Evolutionary conservation across 2,888 invertebrate genomes (phyloP).

Genomic region (Campaea margaritaria): DNA sequence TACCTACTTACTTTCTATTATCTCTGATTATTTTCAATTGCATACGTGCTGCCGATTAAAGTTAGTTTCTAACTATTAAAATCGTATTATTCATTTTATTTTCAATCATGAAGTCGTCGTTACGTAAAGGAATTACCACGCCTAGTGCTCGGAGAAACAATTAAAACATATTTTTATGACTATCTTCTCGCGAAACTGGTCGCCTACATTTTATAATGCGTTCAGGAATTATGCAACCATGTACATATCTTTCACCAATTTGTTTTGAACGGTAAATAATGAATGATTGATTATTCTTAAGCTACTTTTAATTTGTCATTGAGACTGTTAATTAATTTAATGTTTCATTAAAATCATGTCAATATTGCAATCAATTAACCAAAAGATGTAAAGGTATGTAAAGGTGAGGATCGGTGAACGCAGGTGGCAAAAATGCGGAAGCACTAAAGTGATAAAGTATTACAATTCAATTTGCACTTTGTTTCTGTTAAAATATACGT

Average conservation of each 20-base stretch:
- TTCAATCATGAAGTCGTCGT: slow-evolving; percentile 24
- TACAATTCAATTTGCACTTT: neutral
- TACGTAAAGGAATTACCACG: slow-evolving; percentile 33
- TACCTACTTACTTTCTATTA: slow-evolving; percentile 13
- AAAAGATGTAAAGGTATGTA: no score
- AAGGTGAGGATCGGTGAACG: neutral
- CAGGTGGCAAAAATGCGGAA: slow-evolving; percentile 2
- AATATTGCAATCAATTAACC: neutral
- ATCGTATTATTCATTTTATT: slow-evolving; percentile 13
- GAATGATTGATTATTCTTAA: slow-evolving; percentile 16
- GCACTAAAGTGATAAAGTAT: neutral
- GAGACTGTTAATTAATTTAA: slow-evolving; percentile 9
- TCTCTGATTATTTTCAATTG: slow-evolving; percentile 7
- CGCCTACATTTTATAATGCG: slow-evolving; percentile 31
- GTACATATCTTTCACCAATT: slow-evolving; percentile 35
- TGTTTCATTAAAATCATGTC: slow-evolving; percentile 6
- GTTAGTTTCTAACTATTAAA: slow-evolving; percentile 16
- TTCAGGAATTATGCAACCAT: slow-evolving; percentile 33
- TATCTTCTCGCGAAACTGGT: slow-evolving; percentile 16
- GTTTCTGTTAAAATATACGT: no score
- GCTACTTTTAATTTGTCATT: slow-evolving; percentile 1
- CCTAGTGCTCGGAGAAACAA: slow-evolving; percentile 36
- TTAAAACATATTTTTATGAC: slow-evolving; percentile 35
- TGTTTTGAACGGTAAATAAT: slow-evolving; percentile 19
- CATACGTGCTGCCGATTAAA: slow-evolving; percentile 9